Evolutionary conservation across 2,888 invertebrate species (phyloP).

Genomic region (Andrena hattorfiana): DNA sequence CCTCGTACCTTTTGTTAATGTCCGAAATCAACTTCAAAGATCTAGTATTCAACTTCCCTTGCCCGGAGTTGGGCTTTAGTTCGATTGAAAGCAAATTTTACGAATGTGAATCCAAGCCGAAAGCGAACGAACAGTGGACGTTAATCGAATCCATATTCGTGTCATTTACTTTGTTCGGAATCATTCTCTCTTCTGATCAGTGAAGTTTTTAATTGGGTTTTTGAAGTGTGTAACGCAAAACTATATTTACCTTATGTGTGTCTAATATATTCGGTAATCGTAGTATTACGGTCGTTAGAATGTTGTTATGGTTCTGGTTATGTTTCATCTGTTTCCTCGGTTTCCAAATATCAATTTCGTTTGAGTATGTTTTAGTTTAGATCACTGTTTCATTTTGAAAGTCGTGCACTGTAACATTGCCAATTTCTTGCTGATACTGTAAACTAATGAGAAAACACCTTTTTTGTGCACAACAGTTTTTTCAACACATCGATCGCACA

Average conservation of each 20-base stretch:
- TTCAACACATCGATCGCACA: slow-evolving; percentile 14
- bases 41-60: slow-evolving; percentile 14
- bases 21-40: slow-evolving; percentile 6
- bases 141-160: not conserved
- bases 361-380: slow-evolving; percentile 6
- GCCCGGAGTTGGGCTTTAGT: not conserved
- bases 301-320: not conserved
- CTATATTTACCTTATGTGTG: slow-evolving; percentile 3
- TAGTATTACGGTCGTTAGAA: not conserved
- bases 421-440: not conserved
- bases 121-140: not conserved
- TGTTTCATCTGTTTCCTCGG: not conserved
- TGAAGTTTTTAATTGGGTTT: slow-evolving; percentile 22
- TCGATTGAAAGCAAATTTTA: not conserved
- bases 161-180: slow-evolving; percentile 17
- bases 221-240: not conserved
- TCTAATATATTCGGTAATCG: slow-evolving; percentile 24
- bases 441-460: slow-evolving; percentile 10
- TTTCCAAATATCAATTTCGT: slow-evolving; percentile 35
- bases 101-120: not conserved
- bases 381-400: not conserved
- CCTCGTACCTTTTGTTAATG: not conserved
- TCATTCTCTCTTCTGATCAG: not conserved
- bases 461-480: slow-evolving; percentile 24
- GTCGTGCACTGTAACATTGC: slow-evolving; percentile 15